Base-by-base conservation (phyloP, 2,888 invertebrate species). In the Plebejus argus region DNA sequence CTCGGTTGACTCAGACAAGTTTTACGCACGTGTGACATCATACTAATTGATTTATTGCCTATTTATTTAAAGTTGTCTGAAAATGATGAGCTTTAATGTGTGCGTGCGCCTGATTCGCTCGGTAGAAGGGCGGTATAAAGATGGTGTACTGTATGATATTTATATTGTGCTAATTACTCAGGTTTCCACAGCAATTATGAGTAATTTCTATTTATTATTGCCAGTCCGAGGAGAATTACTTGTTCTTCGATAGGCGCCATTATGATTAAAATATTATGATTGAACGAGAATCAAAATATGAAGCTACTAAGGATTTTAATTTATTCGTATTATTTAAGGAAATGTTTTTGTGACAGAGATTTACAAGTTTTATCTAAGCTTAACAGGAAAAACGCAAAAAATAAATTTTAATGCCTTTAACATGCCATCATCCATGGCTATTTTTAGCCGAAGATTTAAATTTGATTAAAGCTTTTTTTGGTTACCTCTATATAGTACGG, bases 131-230 rank as follows among this genome's bases (percentile, higher is more conserved):
- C 53, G 10, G 45, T 53, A 12, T 53, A 18, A 10, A 53, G 53
- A 53, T 53, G 5, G 53, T 3, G 53, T 53, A 53, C 53, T 53
- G 53, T 53, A 53, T 53, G 53, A 53, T 53, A 53, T 53, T 53
- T 53, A 53, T 53, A 53, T 53, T 53, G 53, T 53, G 53, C 18
- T 66, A 66, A 66, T 66, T 66, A 5, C 15, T 66, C 28, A 66
- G 15, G 66, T 66, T 66, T 66, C 66, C 66, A 66, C 28, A 66
- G 28, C 66, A 66, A 33, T 66, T 66, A 66, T 15, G 15, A 66
- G 66, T 33, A 66, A 66, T 66, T 66, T 66, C 66, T 66, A 66
- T 66, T 66, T 66, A 66, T 28, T 66, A 18, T 12, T 18, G 66
- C 15, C 18, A 66, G 28, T 18, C 28, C 15, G 18, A 33, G 66